Base-by-base conservation (phyloP, 2,113 vertebrate genomes). In the Thinocorus orbignyianus region DNA sequence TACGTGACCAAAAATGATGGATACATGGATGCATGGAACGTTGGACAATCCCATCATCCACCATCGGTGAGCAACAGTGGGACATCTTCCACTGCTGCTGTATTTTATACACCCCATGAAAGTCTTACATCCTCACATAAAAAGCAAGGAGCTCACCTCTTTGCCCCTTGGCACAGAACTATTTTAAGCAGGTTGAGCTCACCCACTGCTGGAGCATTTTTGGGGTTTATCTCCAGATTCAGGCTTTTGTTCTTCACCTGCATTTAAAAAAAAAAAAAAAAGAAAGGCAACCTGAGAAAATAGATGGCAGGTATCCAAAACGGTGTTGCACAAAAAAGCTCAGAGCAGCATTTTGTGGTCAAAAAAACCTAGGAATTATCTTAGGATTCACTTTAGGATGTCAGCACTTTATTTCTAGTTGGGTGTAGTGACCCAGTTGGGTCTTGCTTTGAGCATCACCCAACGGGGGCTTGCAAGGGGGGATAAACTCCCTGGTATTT, bases 121-220 rank as follows among this genome's bases (percentile, higher is more conserved):
- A 94, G 55, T 31, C 91, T 84, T 96, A 96, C 54, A 73, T 73
- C 96, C 94, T 92, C 82, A 66, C 8, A 3, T 71, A 93, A 13
- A 97, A 95, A 97, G 93, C 95, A 96, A 95, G 79, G 90, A 97
- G 96, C 92, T 97, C 96, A 88, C 66, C 86, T 96, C 93, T 95
- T 92, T 35, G 85, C 73, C 96, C 95, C 83, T 92, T 80, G 69
- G 71, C 90, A 74, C 93, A 82, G 95, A 58, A 93, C 87, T 94
- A 89, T 94, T 95, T 97, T 95, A 97, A 96, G 95, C 69, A 73
- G 87, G 82, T 92, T 72, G 92, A 91, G 79, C 70, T 96, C 92
- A 96, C 76, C 64, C 81, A 51, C 55, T 26, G 73, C 83, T 76
- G 86, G 80, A 88, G 91, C 22, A 10, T 90, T 95, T 95, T 95